A percentile compares a stretch with the other conserved stretches of the same genome.
These are phyloP conservation scores for Ptychoptera albimana DNA, from an alignment of 2,888 invertebrate genomes.

Conservation along the genomic window DNA sequence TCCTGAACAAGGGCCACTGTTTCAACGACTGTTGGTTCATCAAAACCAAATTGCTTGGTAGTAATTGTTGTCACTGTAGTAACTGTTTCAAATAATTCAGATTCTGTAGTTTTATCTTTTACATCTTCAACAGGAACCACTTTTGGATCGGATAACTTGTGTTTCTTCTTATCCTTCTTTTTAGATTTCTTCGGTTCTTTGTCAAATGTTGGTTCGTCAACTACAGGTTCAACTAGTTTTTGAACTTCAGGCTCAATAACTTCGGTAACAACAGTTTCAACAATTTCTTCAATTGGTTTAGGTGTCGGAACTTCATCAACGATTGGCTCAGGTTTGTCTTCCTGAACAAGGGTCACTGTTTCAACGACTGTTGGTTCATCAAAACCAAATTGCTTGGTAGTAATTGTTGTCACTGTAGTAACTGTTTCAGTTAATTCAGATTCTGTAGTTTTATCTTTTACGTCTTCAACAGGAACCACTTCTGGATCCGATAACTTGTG, in stretches of 20 bases:
- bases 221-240: background rate
- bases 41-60: background rate
- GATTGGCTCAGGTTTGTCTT: background rate
- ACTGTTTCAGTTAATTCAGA: too few relatives aligned
- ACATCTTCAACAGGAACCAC: background rate
- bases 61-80: background rate
- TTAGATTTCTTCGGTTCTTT: conserved; percentile 15
- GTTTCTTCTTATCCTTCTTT: conserved; percentile 3
- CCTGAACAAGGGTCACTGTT: background rate
- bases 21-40: conserved; percentile 5
- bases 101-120: conserved; percentile 4
- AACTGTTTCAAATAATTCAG: background rate
- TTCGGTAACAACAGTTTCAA: conserved; percentile 7
- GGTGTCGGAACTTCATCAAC: background rate
- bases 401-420: too few relatives aligned
- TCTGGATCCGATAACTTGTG: conserved; percentile 8
- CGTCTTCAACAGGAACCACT: background rate
- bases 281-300: background rate
- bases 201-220: conserved; percentile 16
- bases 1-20: conserved; percentile 11
- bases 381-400: too few relatives aligned
- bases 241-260: background rate
- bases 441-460: too few relatives aligned
- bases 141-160: background rate
- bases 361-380: conserved; percentile 4